These are phyloP conservation scores for Abrostola triplasia DNA, from an alignment of 2,888 invertebrate genomes.

Conservation along the genomic window DNA sequence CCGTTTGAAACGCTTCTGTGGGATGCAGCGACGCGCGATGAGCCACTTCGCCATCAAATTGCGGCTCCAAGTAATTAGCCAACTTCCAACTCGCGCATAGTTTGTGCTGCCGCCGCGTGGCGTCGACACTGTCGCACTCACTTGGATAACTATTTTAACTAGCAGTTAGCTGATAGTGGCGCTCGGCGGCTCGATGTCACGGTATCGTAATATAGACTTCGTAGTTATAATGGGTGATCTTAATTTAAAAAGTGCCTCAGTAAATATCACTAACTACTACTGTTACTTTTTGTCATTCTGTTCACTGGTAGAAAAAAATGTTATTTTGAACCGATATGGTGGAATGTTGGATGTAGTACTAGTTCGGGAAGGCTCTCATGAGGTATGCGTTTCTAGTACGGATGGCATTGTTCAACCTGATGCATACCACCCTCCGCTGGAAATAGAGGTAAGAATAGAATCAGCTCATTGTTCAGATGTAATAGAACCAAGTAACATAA, in stretches of 20 bases:
- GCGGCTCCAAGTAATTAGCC: slow-evolving; percentile 37
- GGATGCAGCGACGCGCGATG: slow-evolving; percentile 9
- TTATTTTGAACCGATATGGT: neutral
- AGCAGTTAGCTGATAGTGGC: slow-evolving; percentile 11
- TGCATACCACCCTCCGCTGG: no score
- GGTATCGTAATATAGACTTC: slow-evolving; percentile 1
- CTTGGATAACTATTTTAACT: slow-evolving; percentile 21
- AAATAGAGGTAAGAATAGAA: no score
- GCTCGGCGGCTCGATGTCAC: neutral
- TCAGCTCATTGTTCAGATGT: no score
- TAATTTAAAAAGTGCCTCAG: neutral
- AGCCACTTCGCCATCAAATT: slow-evolving; percentile 27
- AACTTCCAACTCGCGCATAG: slow-evolving; percentile 22
- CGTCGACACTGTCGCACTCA: slow-evolving; percentile 2
- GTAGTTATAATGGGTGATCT: neutral
- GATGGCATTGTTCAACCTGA: no score
- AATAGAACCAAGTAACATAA: no score
- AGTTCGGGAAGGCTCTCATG: no score
- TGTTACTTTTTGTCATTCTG: slow-evolving; percentile 1
- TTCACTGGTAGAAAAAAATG: neutral
- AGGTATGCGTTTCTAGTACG: no score
- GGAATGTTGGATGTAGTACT: no score
- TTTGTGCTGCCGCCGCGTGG: slow-evolving; percentile 5
- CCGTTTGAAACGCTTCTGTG: neutral
- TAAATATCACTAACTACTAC: neutral